Conservation (phyloP, 2,888 invertebrate genomes). For the Apamea crenata region DNA sequence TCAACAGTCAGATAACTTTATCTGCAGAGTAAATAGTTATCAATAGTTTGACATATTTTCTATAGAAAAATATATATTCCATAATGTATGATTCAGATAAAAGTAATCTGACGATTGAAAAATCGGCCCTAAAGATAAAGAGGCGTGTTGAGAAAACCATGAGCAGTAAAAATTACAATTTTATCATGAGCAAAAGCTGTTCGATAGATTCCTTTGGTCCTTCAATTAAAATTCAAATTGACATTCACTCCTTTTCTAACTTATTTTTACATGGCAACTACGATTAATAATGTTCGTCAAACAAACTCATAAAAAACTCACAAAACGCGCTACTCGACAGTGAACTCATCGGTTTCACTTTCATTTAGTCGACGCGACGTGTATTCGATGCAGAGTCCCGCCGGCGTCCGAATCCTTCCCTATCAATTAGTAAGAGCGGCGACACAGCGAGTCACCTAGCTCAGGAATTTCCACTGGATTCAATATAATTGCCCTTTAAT, state of each 20-base stretch:
- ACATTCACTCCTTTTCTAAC: neutral
- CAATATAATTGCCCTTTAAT: slow-evolving; percentile 68
- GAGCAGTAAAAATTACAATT: too few relatives aligned
- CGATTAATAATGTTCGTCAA: neutral
- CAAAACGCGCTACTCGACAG: neutral
- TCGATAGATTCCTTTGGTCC: neutral
- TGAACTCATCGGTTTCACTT: slow-evolving; percentile 23
- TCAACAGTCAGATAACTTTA: neutral
- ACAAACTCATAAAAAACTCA: neutral
- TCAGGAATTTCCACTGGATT: slow-evolving; percentile 67
- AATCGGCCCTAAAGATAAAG: too few relatives aligned
- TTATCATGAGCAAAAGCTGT: neutral
- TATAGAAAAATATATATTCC: too few relatives aligned
- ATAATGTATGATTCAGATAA: neutral
- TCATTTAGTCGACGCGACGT: slow-evolving; percentile 31
- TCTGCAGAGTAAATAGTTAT: neutral
- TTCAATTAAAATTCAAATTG: neutral
- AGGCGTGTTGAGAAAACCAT: too few relatives aligned
- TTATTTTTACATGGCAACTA: neutral
- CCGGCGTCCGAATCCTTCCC: slow-evolving; percentile 27
- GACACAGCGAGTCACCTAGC: slow-evolving; percentile 55
- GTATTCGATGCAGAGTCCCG: slow-evolving; percentile 25
- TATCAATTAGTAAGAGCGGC: slow-evolving; percentile 45
- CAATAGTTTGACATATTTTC: neutral
- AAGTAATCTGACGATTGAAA: neutral